A percentile compares a stretch with the other conserved stretches of the same genome.
phyloP scores from a whole-genome alignment of 2,113 vertebrate species.

The Triplophysa rosa region DNA sequence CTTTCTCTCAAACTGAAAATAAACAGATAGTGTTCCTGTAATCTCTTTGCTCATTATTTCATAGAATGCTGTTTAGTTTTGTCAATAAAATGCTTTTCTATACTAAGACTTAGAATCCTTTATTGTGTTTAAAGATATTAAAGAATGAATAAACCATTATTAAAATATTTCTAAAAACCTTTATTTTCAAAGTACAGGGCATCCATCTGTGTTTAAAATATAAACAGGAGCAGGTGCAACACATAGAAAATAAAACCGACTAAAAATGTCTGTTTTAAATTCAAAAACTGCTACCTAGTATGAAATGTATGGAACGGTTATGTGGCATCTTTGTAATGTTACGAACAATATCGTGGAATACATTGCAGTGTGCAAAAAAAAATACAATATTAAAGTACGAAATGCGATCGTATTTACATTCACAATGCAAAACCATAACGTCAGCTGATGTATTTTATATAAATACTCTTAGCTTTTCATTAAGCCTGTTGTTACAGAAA shows the following conservation, averaged over 20 bases:
- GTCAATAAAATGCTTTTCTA: too few relatives aligned
- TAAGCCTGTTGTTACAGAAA: neutral
- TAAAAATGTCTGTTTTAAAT: neutral
- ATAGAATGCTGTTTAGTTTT: neutral
- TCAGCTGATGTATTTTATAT: slow-evolving; percentile 26
- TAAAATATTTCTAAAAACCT: slow-evolving; percentile 60
- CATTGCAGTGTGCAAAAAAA: slow-evolving; percentile 41
- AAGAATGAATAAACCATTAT: neutral
- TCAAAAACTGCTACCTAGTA: slow-evolving; percentile 16
- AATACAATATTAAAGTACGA: slow-evolving; percentile 60
- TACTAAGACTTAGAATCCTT: too few relatives aligned
- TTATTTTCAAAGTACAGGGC: slow-evolving; percentile 73
- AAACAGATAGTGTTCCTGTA: slow-evolving; percentile 71
- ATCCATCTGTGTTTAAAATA: slow-evolving; percentile 20
- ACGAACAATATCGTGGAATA: slow-evolving; percentile 35
- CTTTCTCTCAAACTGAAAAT: slow-evolving; percentile 70
- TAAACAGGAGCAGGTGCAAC: slow-evolving; percentile 44
- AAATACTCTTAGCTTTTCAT: slow-evolving; percentile 51
- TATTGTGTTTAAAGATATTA: too few relatives aligned
- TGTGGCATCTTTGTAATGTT: slow-evolving; percentile 20
- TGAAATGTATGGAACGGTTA: neutral
- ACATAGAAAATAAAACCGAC: slow-evolving; percentile 8
- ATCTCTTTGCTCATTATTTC: slow-evolving; percentile 26
- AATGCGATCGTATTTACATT: slow-evolving; percentile 71
- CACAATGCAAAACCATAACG: slow-evolving; percentile 2